Base-by-base conservation (phyloP, 2,888 invertebrate genomes). In the Drosophila infuscata region DNA sequence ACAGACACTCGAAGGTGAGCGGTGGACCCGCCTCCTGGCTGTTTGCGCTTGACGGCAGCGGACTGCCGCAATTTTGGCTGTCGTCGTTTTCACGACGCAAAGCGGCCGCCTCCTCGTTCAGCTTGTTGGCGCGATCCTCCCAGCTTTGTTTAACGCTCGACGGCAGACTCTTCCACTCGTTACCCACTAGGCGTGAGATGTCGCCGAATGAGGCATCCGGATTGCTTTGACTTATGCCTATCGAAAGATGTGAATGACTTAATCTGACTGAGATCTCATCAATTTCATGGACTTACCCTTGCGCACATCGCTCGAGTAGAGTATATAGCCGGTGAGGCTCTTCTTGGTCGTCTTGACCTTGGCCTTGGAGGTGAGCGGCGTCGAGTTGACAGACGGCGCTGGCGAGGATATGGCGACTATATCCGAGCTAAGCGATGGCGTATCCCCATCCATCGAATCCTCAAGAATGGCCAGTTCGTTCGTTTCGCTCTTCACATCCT, bases 251-350 rank as follows among this genome's bases (percentile, higher is more conserved):
- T 20, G 3, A 3, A 0, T 11, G 0, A 38, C 20, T 3, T 2
- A 33, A 7, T 58, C 1, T 12, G 11, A 41, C 11, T 12, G 9
- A 9, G 5, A 17, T 17, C 25, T 15, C 4, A 25, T 4, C 1
- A 25, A 8, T 25, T 52, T n/a, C 17, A 5, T 36, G 1, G 20
- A 33, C 78, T 74, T 70, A 92, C 91, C 95, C 93, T 98, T 98
- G 64, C 99, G 95, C 56, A 98, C 96, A 94, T 99, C 99, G 91
- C 99, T 97, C 49, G 99, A 99, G 94, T 99, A 99, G 71, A 99
- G 95, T 83, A 99, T 99, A 94, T 99, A 99, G 11, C 99, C 99
- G 71, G 99, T 99, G 75, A 98, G 95, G 94, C 98, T 97, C 94
- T 97, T 97, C 88, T 96, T 96, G 76, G 97, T 95, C 93, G 97